These are phyloP conservation scores for Taenaris catops DNA, from an alignment of 2,888 invertebrate species.

Conservation along the genomic window DNA sequence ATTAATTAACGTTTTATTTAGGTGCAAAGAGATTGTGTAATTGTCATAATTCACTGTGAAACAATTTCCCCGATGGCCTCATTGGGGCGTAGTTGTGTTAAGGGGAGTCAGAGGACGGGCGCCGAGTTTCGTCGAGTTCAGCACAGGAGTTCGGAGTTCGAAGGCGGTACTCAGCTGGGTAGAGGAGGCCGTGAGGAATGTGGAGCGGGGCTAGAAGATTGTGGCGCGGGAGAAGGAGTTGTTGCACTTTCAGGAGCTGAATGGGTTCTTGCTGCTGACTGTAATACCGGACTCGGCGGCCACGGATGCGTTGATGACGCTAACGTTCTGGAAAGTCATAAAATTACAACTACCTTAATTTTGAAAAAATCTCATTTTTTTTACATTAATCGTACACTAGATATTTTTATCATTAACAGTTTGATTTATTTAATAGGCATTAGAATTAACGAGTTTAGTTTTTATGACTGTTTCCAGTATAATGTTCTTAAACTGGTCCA, in stretches of 20 bases:
- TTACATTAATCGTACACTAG: no score
- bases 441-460: no score
- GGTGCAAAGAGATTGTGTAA: constrained; percentile 15
- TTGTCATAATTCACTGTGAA: constrained; percentile 33
- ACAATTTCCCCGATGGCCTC: constrained; percentile 58
- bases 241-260: constrained; percentile 84
- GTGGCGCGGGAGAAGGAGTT: constrained; percentile 64
- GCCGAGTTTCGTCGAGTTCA: constrained; percentile 79
- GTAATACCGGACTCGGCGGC: constrained; percentile 89
- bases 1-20: constrained; percentile 2
- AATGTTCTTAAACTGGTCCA: no score
- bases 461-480: no score
- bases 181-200: constrained; percentile 61
- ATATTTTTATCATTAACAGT: no score
- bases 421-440: no score
- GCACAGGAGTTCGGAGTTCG: constrained; percentile 80
- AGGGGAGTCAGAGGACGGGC: constrained; percentile 67
- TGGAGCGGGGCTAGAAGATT: constrained; percentile 64
- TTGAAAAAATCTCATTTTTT: no score
- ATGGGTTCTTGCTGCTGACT: constrained; percentile 85
- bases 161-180: constrained; percentile 79
- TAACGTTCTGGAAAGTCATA: constrained; percentile 69
- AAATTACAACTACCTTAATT: no score
- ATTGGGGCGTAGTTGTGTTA: constrained; percentile 49
- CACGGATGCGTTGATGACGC: constrained; percentile 85